A percentile compares a stretch with the other conserved stretches of the same genome.
phyloP scores from a whole-genome alignment of 2,797 vertebrate species.

The Chloroceryle inda region DNA sequence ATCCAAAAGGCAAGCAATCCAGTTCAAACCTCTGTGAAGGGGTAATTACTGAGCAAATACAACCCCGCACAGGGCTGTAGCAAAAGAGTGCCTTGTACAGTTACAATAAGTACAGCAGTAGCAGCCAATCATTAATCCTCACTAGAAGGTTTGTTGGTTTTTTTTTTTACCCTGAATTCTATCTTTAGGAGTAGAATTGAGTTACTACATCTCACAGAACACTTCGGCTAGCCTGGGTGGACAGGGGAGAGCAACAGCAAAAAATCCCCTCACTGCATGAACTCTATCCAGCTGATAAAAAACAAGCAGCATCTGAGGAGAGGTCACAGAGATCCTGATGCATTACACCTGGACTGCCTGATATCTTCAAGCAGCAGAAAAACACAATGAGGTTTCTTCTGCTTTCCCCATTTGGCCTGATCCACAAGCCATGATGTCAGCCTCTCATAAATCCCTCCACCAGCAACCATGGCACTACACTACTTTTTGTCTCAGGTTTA shows the following conservation, averaged over 20 bases:
- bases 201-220: background rate
- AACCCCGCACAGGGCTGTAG: background rate
- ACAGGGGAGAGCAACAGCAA: background rate
- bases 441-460: background rate
- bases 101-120: background rate
- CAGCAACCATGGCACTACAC: background rate
- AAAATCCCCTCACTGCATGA: background rate
- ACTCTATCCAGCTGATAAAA: background rate
- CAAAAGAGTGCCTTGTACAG: background rate
- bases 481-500: background rate
- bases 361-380: background rate
- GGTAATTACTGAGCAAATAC: background rate
- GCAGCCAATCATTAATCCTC: background rate
- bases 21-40: background rate
- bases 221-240: background rate
- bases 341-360: background rate
- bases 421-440: background rate
- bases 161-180: background rate
- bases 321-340: rapidly evolving
- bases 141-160: background rate
- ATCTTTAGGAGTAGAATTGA: background rate
- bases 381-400: background rate
- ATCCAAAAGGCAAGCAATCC: background rate
- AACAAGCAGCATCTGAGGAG: background rate
- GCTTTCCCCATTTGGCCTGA: background rate